Evolutionary conservation across 2,797 vertebrate species (phyloP), one percentile per base, ranked within the genome.

Genomic region (Eutrigla gurnardus): DNA sequence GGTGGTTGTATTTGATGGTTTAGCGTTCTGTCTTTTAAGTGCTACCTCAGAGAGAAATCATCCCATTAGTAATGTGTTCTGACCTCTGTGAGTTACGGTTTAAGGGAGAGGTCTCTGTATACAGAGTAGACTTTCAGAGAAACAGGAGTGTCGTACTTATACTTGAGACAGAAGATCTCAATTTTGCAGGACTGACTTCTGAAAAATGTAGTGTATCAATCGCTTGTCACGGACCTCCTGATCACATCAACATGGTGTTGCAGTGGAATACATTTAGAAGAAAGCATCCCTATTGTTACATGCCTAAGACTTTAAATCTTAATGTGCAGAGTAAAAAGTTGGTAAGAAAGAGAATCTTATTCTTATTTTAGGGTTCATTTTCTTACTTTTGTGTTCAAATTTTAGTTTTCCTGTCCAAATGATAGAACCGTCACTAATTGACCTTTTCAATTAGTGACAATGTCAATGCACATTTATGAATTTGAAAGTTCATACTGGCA

Each of bases 1-100:
- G 69, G 59, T 63, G 59, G 43, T n/a, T 71, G 63, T 65, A 66
- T 78, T 81, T 85, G 66, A 84, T 65, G 71, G 17, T 67, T 74
- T 58, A 25, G 32, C 59, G 73, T 32, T 70, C 42, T 17, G 50
- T 39, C 73, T 85, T 84, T 89, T 37, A 80, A 80, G 74, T 55
- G 18, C 49, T 54, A 46, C 80, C 69, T 81, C 63, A 60, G 61
- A 59, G 58, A 67, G 43, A 78, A 67, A 81, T 82, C 54, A 71
- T 49, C 33, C 53, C 59, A 72, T 86, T 73, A 67, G 42, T 64
- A 57, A 70, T 63, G 62, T 58, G n/a, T 33, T 69, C 53, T 68
- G 60, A 78, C 81, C 75, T 73, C 61, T 63, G 14, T 2, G 37
- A 74, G 69, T 61, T 82, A 80, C 61, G 32, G 70, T 52, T 64